Percentiles rank a stretch among this genome's conserved stretches.
Conservation (phyloP, 2,888 invertebrate genomes). For the Sycophila texana region DNA sequence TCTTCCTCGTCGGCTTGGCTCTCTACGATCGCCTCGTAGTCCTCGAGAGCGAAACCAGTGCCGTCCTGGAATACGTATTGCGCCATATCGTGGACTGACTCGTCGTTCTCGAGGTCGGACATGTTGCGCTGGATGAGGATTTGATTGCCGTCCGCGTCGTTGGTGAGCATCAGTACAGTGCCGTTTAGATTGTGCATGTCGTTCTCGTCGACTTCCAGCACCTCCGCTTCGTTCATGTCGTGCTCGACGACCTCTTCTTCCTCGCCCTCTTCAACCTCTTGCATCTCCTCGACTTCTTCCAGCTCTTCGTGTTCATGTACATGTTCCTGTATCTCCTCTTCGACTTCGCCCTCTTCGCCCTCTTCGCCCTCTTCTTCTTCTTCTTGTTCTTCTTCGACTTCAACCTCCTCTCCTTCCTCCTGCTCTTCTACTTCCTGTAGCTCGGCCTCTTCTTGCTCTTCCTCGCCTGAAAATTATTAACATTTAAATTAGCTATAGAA, state of each 20-base stretch:
- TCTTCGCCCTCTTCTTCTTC: slow-evolving; percentile 42
- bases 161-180: slow-evolving; percentile 73
- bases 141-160: slow-evolving; percentile 72
- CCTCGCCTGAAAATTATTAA: slow-evolving; percentile 29
- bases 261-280: slow-evolving; percentile 38
- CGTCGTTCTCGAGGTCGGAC: slow-evolving; percentile 67
- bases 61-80: slow-evolving; percentile 69
- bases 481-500: not conserved
- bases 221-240: slow-evolving; percentile 56
- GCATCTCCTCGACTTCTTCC: slow-evolving; percentile 45
- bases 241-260: slow-evolving; percentile 54
- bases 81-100: slow-evolving; percentile 65
- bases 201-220: slow-evolving; percentile 62
- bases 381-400: slow-evolving; percentile 52
- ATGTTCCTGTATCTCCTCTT: slow-evolving; percentile 56
- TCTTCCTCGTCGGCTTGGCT: slow-evolving; percentile 55
- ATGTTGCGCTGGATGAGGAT: slow-evolving; percentile 70
- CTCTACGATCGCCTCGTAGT: slow-evolving; percentile 60
- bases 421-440: slow-evolving; percentile 45
- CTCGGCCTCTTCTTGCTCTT: slow-evolving; percentile 35
- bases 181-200: slow-evolving; percentile 69
- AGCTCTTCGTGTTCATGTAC: slow-evolving; percentile 43
- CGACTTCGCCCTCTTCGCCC: slow-evolving; percentile 47
- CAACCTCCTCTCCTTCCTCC: slow-evolving; percentile 43
- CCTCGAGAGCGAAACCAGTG: slow-evolving; percentile 62